phyloP scores from a whole-genome alignment of 2,888 invertebrate species.

The Eulithis prunata region DNA sequence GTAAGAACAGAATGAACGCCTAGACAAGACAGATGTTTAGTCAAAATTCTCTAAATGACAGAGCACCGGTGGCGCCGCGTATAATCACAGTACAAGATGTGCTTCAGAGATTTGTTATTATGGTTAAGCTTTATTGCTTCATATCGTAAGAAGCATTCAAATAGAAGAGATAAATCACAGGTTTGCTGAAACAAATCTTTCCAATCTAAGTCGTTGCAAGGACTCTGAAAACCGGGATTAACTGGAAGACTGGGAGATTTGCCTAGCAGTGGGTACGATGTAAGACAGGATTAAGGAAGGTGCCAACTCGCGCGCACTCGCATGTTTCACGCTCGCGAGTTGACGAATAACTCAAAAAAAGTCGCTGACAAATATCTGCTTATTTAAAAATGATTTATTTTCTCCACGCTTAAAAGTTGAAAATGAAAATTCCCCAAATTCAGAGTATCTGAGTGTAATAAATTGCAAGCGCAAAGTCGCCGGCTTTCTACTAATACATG shows the following conservation, averaged over 20 bases:
- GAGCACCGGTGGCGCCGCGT: conserved; percentile 46
- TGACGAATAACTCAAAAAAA: too few species aligned
- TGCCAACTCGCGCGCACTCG: too few species aligned
- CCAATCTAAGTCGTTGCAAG: too few species aligned
- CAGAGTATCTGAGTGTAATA: not conserved
- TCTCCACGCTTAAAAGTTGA: too few species aligned
- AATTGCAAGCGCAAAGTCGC: not conserved
- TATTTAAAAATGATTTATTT: too few species aligned
- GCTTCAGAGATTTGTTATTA: conserved; percentile 32
- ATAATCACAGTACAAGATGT: conserved; percentile 61
- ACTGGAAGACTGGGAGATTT: too few species aligned
- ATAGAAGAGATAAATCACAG: not conserved
- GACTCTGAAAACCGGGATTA: too few species aligned
- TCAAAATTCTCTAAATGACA: conserved; percentile 49
- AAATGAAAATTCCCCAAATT: too few species aligned
- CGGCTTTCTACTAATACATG: not conserved
- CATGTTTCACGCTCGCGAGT: too few species aligned
- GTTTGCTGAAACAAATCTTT: not conserved
- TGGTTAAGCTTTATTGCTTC: conserved; percentile 3
- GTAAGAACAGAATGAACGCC: conserved; percentile 27
- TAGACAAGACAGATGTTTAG: conserved; percentile 18
- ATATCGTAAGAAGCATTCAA: not conserved
- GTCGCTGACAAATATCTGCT: too few species aligned
- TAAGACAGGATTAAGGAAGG: too few species aligned
- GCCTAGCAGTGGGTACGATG: too few species aligned